Conservation (phyloP, 1,140 invertebrate genomes). For the Drosophila malerkotliana region DNA sequence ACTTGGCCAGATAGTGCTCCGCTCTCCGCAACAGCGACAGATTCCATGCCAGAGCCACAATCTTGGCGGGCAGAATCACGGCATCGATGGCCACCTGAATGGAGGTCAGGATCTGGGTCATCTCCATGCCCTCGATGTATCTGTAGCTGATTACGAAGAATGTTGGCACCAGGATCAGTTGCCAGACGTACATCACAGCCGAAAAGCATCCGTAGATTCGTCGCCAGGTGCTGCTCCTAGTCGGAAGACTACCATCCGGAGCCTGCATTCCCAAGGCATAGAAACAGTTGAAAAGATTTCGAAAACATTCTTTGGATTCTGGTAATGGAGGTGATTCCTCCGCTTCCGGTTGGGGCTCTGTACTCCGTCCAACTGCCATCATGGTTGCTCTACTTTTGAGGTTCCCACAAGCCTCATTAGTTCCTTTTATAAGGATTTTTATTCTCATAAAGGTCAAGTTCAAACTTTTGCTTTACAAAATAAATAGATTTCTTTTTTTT, state of each 20-base stretch:
- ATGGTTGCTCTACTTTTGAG: conserved; percentile 17
- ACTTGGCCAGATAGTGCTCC: conserved; percentile 22
- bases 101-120: conserved; percentile 57
- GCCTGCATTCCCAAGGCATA: conserved; percentile 45
- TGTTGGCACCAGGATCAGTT: conserved; percentile 36
- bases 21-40: conserved; percentile 31
- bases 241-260: conserved; percentile 32
- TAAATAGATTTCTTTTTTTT: background rate
- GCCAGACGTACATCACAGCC: conserved; percentile 41
- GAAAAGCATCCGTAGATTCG: conserved; percentile 17
- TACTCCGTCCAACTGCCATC: background rate
- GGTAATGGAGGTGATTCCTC: background rate
- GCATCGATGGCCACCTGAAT: conserved; percentile 58
- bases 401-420: rapidly evolving
- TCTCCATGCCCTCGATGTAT: conserved; percentile 40
- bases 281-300: conserved; percentile 43
- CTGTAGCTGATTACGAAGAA: conserved; percentile 53
- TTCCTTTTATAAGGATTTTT: conserved; percentile 28
- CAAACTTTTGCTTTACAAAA: background rate
- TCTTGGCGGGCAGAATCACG: conserved; percentile 50
- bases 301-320: conserved; percentile 27
- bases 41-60: conserved; percentile 41
- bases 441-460: background rate
- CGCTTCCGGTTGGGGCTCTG: background rate
- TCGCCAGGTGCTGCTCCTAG: conserved; percentile 12